A percentile compares a stretch with the other conserved stretches of the same genome.
Conservation (phyloP, 2,113 vertebrate species). For the Ophiodon elongatus region DNA sequence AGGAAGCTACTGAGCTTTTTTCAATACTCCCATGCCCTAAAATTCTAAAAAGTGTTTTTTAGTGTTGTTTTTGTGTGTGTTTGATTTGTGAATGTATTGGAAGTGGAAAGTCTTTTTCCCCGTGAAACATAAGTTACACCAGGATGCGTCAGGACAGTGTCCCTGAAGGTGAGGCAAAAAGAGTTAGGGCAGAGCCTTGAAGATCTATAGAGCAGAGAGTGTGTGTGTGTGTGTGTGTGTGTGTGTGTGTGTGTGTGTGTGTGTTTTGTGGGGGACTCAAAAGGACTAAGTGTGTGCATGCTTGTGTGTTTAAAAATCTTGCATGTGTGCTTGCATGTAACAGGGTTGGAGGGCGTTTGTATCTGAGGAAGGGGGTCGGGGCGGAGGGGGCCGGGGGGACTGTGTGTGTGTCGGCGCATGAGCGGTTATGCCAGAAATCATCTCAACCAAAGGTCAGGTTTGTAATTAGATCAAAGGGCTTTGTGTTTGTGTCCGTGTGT, state of each 20-base stretch:
- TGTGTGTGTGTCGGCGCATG: slow-evolving; percentile 9
- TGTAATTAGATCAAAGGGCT: slow-evolving; percentile 65
- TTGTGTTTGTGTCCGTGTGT: slow-evolving; percentile 2
- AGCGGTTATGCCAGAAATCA: slow-evolving; percentile 29
- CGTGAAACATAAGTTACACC: neutral
- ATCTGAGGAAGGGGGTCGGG: too few relatives aligned
- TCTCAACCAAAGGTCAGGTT: slow-evolving; percentile 67
- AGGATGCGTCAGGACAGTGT: neutral
- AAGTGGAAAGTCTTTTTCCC: neutral
- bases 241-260: neutral
- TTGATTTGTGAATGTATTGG: too few relatives aligned
- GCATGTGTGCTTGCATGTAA: neutral
- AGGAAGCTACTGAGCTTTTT: neutral
- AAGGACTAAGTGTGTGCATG: too few relatives aligned
- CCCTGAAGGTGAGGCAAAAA: neutral
- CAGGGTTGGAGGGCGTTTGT: slow-evolving; percentile 1
- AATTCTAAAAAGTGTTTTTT: too few relatives aligned
- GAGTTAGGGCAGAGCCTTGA: neutral
- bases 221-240: neutral
- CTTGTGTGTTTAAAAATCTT: neutral
- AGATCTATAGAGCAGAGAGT: neutral
- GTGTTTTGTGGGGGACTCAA: neutral
- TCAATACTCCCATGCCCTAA: too few relatives aligned
- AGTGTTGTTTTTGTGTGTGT: neutral
- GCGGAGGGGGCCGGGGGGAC: too few relatives aligned